Evolutionary conservation across 2,888 invertebrate species (phyloP).

Genomic region (Choristoneura rosaceana): DNA sequence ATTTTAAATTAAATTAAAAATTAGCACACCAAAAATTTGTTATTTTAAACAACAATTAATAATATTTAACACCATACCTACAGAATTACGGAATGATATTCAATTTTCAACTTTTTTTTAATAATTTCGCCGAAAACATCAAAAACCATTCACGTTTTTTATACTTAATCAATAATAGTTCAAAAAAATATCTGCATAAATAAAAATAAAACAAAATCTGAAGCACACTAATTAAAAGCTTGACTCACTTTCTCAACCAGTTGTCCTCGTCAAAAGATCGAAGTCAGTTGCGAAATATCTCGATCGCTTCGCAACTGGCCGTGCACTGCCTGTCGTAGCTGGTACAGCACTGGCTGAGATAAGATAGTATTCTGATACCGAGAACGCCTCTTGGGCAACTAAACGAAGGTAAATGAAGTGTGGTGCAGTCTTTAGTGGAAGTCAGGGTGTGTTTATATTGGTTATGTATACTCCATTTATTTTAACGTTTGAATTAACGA

Average conservation of each 20-base stretch:
- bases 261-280: constrained; percentile 33
- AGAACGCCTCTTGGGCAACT: constrained; percentile 28
- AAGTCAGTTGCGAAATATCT: constrained; percentile 15
- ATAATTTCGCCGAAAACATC: too few species aligned
- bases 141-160: too few species aligned
- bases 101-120: too few species aligned
- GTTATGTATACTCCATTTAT: too few species aligned
- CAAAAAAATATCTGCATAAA: background rate
- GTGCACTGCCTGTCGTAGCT: constrained; percentile 2
- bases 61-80: too few species aligned
- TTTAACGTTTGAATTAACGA: too few species aligned
- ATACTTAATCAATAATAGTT: background rate
- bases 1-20: too few species aligned
- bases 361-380: background rate
- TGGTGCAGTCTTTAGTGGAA: constrained; percentile 35
- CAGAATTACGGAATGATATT: too few species aligned
- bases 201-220: background rate
- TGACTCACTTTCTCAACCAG: constrained; percentile 34
- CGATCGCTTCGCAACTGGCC: constrained; percentile 1
- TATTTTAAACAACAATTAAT: too few species aligned
- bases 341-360: constrained; percentile 12
- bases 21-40: too few species aligned
- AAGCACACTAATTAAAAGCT: background rate
- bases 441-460: constrained; percentile 21
- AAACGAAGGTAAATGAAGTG: constrained; percentile 33